Percentiles rank a stretch among this genome's conserved stretches.
phyloP scores from a whole-genome alignment of 2,888 invertebrate species.

The Entomobrya proxima region DNA sequence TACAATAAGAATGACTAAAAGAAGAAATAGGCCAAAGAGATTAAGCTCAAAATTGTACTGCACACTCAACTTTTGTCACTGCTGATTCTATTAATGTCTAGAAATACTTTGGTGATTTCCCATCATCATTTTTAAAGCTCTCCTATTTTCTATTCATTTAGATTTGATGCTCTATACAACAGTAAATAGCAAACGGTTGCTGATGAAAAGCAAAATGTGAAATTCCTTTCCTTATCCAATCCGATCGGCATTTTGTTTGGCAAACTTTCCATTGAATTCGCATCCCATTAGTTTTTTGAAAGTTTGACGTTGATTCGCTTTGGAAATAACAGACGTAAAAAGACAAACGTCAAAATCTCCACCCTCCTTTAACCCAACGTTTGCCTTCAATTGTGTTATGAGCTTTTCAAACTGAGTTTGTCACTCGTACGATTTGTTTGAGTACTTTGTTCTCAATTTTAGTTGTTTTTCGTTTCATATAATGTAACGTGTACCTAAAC shows the following conservation, averaged over 20 bases:
- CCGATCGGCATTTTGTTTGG: conserved; percentile 51
- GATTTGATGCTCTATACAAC: background rate
- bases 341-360: conserved; percentile 30
- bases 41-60: background rate
- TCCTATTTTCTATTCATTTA: background rate
- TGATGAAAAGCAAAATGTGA: conserved; percentile 20
- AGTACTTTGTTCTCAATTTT: conserved; percentile 8
- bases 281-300: conserved; percentile 7
- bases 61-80: background rate
- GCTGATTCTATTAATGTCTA: background rate
- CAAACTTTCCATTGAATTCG: conserved; percentile 22
- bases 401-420: background rate
- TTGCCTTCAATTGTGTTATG: conserved; percentile 4
- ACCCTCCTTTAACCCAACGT: background rate
- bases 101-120: background rate
- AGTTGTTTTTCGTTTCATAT: background rate
- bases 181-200: background rate
- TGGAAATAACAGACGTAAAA: conserved; percentile 21
- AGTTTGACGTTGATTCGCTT: conserved; percentile 40
- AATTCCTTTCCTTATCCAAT: conserved; percentile 55
- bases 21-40: conserved; percentile 22
- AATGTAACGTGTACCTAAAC: background rate
- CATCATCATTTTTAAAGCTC: background rate
- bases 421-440: background rate
- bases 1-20: background rate